A percentile compares a stretch with the other conserved stretches of the same genome.
phyloP scores from a whole-genome alignment of 2,888 invertebrate species.

The Erynnis tages region DNA sequence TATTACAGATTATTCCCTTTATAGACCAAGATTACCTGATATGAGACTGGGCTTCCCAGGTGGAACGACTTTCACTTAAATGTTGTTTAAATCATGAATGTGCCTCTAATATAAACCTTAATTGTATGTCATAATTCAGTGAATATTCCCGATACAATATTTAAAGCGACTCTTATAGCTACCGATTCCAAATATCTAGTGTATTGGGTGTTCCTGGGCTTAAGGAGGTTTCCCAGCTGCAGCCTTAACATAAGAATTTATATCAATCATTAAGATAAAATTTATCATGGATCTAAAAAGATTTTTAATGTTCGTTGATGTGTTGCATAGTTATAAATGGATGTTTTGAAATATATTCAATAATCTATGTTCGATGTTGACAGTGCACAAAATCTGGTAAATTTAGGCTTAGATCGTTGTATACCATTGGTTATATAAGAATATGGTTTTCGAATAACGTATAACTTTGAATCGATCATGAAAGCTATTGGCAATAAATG shows the following conservation, averaged over 20 bases:
- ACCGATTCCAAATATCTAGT: background rate
- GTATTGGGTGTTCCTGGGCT: background rate
- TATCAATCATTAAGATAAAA: conserved; percentile 17
- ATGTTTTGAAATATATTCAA: conserved; percentile 24
- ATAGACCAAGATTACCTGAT: background rate
- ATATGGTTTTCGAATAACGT: background rate
- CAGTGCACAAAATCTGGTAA: conserved; percentile 5
- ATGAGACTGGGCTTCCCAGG: background rate
- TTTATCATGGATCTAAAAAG: conserved; percentile 15
- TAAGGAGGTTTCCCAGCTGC: background rate
- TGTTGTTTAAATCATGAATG: too few species aligned
- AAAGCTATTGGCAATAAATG: background rate
- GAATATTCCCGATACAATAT: background rate
- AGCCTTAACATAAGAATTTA: conserved; percentile 5
- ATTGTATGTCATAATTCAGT: background rate
- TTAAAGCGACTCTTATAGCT: background rate
- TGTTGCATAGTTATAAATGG: conserved; percentile 26
- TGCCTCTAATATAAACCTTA: background rate
- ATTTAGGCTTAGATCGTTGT: background rate
- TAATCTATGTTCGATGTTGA: conserved; percentile 14
- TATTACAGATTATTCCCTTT: background rate
- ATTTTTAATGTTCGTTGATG: conserved; percentile 26
- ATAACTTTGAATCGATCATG: too few species aligned
- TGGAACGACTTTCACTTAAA: too few species aligned
- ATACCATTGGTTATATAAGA: background rate